These are phyloP conservation scores for Bombus balteatus DNA, from an alignment of 1,140 invertebrate genomes.

Conservation along the genomic window DNA sequence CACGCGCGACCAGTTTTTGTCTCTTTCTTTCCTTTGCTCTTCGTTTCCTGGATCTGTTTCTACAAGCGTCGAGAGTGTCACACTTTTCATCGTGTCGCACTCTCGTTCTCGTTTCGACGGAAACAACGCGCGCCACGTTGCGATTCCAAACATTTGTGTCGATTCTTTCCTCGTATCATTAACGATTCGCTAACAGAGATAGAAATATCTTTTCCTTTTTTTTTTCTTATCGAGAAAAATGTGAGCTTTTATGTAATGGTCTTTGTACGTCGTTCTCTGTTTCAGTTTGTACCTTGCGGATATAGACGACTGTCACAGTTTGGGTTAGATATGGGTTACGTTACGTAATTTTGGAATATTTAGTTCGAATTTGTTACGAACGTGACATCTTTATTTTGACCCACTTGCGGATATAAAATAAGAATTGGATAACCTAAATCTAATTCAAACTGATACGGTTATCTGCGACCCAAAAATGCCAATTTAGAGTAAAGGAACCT, in stretches of 20 bases:
- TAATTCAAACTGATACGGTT: too few species aligned
- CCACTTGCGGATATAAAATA: too few species aligned
- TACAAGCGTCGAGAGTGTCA: conserved; percentile 1
- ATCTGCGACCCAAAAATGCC: too few species aligned
- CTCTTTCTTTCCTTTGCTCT: not conserved
- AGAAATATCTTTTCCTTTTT: not conserved
- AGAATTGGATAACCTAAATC: too few species aligned
- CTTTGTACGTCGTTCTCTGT: not conserved
- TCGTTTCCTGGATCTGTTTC: not conserved
- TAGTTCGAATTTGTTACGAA: too few species aligned
- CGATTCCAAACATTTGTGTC: not conserved
- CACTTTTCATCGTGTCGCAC: conserved; percentile 31
- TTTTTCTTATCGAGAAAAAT: not conserved
- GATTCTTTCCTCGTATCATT: not conserved
- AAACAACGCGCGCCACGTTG: conserved; percentile 14
- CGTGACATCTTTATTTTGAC: too few species aligned
- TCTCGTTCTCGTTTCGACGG: conserved; percentile 43
- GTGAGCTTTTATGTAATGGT: not conserved
- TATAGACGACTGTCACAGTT: too few species aligned
- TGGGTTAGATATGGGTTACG: too few species aligned
- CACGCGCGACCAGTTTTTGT: not conserved
- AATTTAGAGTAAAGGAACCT: too few species aligned
- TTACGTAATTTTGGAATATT: too few species aligned
- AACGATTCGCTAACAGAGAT: not conserved
- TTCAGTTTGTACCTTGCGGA: not conserved